Percentiles rank a stretch among this genome's conserved stretches.
phyloP scores from a whole-genome alignment of 92 coral and sea anemone species.

The Zoanthus sansibaricus region DNA sequence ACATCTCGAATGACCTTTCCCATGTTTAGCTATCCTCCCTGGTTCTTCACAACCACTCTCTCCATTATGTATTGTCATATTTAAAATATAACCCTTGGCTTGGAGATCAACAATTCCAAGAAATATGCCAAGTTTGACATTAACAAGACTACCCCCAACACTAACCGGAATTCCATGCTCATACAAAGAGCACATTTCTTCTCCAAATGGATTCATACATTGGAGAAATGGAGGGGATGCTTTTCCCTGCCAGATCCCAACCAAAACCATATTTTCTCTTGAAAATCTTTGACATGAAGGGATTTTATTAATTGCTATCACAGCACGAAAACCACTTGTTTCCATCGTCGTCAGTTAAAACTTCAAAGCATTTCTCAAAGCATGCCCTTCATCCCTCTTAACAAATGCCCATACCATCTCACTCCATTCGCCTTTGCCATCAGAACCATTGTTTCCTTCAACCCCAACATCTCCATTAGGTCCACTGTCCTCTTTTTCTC shows the following conservation, averaged over 20 bases:
- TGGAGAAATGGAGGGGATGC: slow-evolving; percentile 53
- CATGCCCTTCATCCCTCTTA: too few relatives aligned
- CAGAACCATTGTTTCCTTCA: too few relatives aligned
- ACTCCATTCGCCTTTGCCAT: too few relatives aligned
- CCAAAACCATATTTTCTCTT: slow-evolving; percentile 63
- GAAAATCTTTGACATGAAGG: slow-evolving; percentile 45
- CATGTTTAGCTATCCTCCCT: slow-evolving; percentile 51
- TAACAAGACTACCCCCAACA: not conserved
- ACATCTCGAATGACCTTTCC: slow-evolving; percentile 68
- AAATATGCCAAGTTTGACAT: slow-evolving; percentile 39
- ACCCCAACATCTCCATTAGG: too few relatives aligned
- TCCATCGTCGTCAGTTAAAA: too few relatives aligned
- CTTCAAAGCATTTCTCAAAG: too few relatives aligned
- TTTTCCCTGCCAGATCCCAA: slow-evolving; percentile 74
- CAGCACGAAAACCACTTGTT: too few relatives aligned
- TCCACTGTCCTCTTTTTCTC: too few relatives aligned
- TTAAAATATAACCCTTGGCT: slow-evolving; percentile 56
- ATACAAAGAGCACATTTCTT: slow-evolving; percentile 45
- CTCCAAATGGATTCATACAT: slow-evolving; percentile 51
- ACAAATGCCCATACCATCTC: too few relatives aligned
- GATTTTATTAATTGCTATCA: slow-evolving; percentile 55
- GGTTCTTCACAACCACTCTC: slow-evolving; percentile 63
- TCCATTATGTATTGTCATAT: slow-evolving; percentile 69
- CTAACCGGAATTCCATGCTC: too few relatives aligned
- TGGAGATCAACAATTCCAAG: slow-evolving; percentile 50